phyloP scores from a whole-genome alignment of 2,113 vertebrate genomes.

The Pteronura brasiliensis region DNA sequence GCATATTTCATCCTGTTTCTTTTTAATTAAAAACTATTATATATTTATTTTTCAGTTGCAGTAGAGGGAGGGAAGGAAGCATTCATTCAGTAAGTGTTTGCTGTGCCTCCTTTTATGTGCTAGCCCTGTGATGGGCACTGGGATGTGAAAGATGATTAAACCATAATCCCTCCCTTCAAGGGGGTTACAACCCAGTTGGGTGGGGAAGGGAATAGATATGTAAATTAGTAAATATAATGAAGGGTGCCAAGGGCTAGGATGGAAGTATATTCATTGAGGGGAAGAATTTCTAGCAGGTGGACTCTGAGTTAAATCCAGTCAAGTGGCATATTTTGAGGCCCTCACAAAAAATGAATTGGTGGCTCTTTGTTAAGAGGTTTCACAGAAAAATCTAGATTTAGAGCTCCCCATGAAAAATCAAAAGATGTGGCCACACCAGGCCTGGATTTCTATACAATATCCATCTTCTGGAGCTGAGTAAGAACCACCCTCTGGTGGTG shows the following conservation, averaged over 20 bases:
- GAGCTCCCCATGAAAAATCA: neutral
- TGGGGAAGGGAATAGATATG: neutral
- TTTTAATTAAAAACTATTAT: constrained; percentile 71
- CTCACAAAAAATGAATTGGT: neutral
- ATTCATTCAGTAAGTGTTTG: neutral
- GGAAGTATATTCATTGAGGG: neutral
- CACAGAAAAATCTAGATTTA: neutral
- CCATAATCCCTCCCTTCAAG: neutral
- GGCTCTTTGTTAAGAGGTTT: neutral
- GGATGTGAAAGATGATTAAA: neutral
- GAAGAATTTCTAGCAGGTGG: neutral
- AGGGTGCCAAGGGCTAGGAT: neutral
- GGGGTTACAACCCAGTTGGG: neutral
- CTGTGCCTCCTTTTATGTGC: neutral
- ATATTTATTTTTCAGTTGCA: constrained; percentile 47
- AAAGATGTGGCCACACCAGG: neutral
- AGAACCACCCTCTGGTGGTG: fast-evolving
- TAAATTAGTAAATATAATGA: neutral
- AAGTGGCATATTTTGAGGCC: neutral
- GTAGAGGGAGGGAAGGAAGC: neutral
- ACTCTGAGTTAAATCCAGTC: neutral
- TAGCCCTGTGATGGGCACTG: neutral
- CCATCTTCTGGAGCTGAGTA: neutral
- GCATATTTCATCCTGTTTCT: constrained; percentile 44
- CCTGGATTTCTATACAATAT: neutral